These are phyloP conservation scores for Natator depressus DNA, from an alignment of 2,113 vertebrate species.

Conservation along the genomic window DNA sequence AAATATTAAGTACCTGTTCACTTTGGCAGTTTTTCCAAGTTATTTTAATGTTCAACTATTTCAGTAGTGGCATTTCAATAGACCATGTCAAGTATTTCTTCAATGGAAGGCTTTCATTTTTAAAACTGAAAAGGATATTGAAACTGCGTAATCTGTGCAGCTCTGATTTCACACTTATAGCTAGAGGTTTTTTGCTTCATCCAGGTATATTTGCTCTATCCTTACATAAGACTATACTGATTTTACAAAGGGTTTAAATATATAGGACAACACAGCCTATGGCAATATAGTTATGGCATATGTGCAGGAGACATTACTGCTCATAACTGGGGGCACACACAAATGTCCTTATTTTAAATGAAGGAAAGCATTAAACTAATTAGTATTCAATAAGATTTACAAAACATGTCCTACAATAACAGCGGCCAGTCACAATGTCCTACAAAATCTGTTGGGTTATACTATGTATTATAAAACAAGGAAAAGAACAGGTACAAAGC, in stretches of 20 bases:
- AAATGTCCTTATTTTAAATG: neutral
- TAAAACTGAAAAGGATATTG: neutral
- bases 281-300: neutral
- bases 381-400: neutral
- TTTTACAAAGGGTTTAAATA: conserved; percentile 4
- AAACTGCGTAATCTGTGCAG: neutral
- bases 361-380: neutral
- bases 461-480: neutral
- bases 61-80: neutral
- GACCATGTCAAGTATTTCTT: neutral
- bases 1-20: conserved; percentile 24
- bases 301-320: neutral
- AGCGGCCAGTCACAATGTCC: neutral
- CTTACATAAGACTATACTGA: neutral
- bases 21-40: conserved; percentile 50
- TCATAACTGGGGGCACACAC: neutral
- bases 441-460: neutral
- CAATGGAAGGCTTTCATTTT: neutral
- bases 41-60: neutral
- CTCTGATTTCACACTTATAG: neutral
- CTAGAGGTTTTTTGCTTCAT: neutral
- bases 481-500: neutral
- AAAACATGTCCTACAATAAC: neutral
- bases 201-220: neutral
- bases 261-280: neutral